Conservation (phyloP, 1,140 invertebrate genomes). For the Drosophila nasuta region DNA sequence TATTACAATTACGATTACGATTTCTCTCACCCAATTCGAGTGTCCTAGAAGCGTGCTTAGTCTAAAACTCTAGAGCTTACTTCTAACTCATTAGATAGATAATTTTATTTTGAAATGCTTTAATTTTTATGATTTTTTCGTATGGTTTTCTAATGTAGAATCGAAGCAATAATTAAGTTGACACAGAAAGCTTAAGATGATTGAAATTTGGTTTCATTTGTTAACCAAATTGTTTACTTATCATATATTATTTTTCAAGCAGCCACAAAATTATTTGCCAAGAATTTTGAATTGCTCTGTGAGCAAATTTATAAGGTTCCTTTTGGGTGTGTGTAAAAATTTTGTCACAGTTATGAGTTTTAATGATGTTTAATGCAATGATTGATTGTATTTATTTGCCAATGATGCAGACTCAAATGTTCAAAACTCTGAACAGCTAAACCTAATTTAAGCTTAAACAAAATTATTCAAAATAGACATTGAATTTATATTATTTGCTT, state of each 20-base stretch:
- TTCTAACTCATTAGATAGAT: constrained; percentile 31
- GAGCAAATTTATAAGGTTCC: constrained; percentile 49
- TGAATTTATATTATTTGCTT: constrained; percentile 31
- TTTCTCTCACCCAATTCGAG: constrained; percentile 31
- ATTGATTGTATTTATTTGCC: constrained; percentile 60
- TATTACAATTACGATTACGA: constrained; percentile 40
- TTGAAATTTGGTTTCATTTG: constrained; percentile 4
- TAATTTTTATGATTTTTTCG: constrained; percentile 31
- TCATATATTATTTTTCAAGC: constrained; percentile 56
- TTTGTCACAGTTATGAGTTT: constrained; percentile 77
- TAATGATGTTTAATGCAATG: constrained; percentile 57
- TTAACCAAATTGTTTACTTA: constrained; percentile 12
- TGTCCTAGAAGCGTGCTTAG: constrained; percentile 73
- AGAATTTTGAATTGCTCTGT: constrained; percentile 58
- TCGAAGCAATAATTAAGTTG: constrained; percentile 59
- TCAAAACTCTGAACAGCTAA: constrained; percentile 53
- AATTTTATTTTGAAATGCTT: constrained; percentile 23
- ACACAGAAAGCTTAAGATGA: constrained; percentile 63
- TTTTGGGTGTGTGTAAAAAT: constrained; percentile 38
- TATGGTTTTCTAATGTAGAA: constrained; percentile 36
- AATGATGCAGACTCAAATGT: constrained; percentile 50
- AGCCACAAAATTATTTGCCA: constrained; percentile 69
- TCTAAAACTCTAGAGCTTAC: constrained; percentile 53
- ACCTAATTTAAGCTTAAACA: constrained; percentile 69
- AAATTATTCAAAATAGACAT: constrained; percentile 69